phyloP scores from a whole-genome alignment of 2,888 invertebrate species.

The Sinotaia quadrata region DNA sequence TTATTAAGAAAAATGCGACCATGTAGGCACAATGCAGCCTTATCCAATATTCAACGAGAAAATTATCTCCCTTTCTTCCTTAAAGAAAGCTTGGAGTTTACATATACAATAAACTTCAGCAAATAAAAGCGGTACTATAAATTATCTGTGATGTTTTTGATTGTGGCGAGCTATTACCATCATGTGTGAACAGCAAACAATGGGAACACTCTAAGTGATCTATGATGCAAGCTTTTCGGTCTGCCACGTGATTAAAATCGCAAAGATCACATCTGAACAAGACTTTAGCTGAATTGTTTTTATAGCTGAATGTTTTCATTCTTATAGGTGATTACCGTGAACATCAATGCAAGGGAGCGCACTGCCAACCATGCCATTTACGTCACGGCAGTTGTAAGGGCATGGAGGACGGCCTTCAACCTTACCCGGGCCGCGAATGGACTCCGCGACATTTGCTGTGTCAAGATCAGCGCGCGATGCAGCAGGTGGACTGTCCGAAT shows the following conservation, averaged over 20 bases:
- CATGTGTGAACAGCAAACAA: background rate
- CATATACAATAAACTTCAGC: no score
- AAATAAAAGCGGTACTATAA: no score
- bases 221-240: background rate
- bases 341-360: slow-evolving; percentile 33
- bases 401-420: slow-evolving; percentile 42
- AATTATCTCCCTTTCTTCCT: no score
- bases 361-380: slow-evolving; percentile 40
- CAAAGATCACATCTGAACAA: background rate
- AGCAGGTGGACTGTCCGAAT: slow-evolving; percentile 14
- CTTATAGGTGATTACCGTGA: slow-evolving; percentile 43
- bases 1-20: no score
- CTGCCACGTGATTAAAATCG: background rate
- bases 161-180: no score
- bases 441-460: slow-evolving; percentile 32
- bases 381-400: slow-evolving; percentile 42
- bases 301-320: background rate
- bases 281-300: no score
- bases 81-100: no score
- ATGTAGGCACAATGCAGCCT: no score
- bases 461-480: slow-evolving; percentile 11
- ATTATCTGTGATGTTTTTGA: no score
- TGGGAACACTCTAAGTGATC: background rate
- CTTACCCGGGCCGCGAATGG: slow-evolving; percentile 39
- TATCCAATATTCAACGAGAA: no score